These are phyloP conservation scores for Cephalopholis sonnerati DNA, from an alignment of 2,113 vertebrate species.

Conservation along the genomic window DNA sequence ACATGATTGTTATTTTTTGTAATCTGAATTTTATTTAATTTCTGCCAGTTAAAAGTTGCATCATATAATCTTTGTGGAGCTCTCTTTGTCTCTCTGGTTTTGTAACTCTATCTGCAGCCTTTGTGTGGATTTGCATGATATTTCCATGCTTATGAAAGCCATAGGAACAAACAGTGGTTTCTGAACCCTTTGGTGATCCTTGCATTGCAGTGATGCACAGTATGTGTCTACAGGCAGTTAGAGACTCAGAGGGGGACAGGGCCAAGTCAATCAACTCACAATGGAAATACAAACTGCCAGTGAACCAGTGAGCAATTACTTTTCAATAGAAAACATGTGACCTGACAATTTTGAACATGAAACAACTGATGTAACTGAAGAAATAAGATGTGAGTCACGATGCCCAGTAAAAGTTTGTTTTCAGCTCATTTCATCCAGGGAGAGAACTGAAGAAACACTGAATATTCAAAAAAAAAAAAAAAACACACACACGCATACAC, in stretches of 20 bases:
- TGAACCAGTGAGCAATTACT: conserved; percentile 43
- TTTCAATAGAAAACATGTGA: conserved; percentile 36
- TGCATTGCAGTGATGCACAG: conserved; percentile 54
- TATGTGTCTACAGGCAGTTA: conserved; percentile 44
- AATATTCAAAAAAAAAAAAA: neutral
- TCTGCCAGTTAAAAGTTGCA: neutral
- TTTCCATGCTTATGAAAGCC: conserved; percentile 63
- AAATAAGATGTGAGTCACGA: neutral
- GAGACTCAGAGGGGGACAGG: neutral
- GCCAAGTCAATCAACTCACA: conserved; percentile 29
- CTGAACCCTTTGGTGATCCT: conserved; percentile 34
- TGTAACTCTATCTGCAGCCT: conserved; percentile 37
- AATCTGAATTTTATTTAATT: neutral
- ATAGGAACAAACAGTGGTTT: conserved; percentile 40
- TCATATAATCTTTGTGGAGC: neutral
- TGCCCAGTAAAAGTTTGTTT: neutral
- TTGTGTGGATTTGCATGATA: conserved; percentile 72
- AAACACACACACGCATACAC: neutral
- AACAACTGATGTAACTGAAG: conserved; percentile 9
- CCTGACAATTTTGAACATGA: conserved; percentile 11
- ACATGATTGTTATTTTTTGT: neutral
- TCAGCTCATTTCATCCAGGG: neutral
- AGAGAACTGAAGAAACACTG: neutral
- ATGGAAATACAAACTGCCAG: conserved; percentile 50
- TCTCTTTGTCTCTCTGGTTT: conserved; percentile 1